These are phyloP conservation scores for Ochropacha duplaris DNA, from an alignment of 2,888 invertebrate genomes.

Conservation along the genomic window DNA sequence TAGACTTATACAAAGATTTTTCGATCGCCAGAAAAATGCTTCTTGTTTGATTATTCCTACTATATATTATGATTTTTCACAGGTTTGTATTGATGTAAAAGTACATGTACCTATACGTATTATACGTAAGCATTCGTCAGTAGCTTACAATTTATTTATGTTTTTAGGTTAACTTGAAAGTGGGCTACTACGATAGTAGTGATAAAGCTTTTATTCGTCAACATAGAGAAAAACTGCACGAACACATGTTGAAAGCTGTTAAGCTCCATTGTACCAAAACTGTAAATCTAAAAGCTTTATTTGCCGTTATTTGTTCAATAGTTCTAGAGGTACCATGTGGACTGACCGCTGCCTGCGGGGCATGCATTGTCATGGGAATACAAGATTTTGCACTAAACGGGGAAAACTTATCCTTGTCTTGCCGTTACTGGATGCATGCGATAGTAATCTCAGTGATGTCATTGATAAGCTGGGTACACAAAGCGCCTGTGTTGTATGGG, in stretches of 20 bases:
- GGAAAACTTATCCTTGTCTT: slow-evolving; percentile 47
- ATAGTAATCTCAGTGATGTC: slow-evolving; percentile 84
- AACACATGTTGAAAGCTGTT: slow-evolving; percentile 57
- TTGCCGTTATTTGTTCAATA: slow-evolving; percentile 79
- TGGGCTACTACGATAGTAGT: slow-evolving; percentile 56
- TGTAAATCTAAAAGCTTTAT: slow-evolving; percentile 80
- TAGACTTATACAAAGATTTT: slow-evolving; percentile 77
- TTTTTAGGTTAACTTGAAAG: slow-evolving; percentile 63
- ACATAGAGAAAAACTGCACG: slow-evolving; percentile 75
- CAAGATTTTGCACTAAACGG: slow-evolving; percentile 79
- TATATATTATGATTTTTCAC: slow-evolving; percentile 67
- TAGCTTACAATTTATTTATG: slow-evolving; percentile 17
- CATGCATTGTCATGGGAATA: slow-evolving; percentile 84
- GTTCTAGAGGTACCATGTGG: slow-evolving; percentile 84
- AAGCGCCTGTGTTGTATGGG: slow-evolving; percentile 79
- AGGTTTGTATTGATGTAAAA: slow-evolving; percentile 44
- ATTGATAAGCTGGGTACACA: slow-evolving; percentile 84
- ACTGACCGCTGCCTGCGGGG: slow-evolving; percentile 81
- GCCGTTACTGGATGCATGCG: slow-evolving; percentile 82
- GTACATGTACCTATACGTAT: too few species aligned
- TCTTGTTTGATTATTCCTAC: slow-evolving; percentile 72
- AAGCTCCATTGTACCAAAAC: slow-evolving; percentile 66
- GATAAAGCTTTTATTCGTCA: slow-evolving; percentile 79
- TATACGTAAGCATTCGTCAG: background rate
- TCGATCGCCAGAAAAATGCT: slow-evolving; percentile 81